These are phyloP conservation scores for Misgurnus anguillicaudatus DNA, from an alignment of 2,113 vertebrate species.

Conservation along the genomic window DNA sequence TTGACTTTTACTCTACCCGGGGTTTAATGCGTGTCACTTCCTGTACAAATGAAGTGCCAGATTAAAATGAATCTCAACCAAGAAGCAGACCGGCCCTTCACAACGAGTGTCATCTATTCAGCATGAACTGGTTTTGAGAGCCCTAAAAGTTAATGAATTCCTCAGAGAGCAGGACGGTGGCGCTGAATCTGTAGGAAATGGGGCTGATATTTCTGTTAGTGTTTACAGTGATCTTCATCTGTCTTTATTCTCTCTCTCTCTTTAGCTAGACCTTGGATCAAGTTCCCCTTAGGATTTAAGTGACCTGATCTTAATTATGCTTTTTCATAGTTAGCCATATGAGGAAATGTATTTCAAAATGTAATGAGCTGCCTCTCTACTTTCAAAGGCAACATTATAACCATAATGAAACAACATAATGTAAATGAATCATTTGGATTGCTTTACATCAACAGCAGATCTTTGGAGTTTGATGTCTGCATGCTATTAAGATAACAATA, in stretches of 20 bases:
- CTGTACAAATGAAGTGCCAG: conserved; percentile 56
- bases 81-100: conserved; percentile 40
- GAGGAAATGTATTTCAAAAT: conserved; percentile 49
- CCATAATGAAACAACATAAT: background rate
- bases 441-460: background rate
- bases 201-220: conserved; percentile 61
- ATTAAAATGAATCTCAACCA: conserved; percentile 59
- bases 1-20: conserved; percentile 60
- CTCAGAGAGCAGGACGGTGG: conserved; percentile 50
- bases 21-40: conserved; percentile 71
- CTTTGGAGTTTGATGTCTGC: background rate
- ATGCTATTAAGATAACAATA: background rate
- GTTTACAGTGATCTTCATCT: conserved; percentile 57
- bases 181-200: conserved; percentile 57
- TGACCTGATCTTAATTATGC: conserved; percentile 59
- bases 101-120: conserved; percentile 57
- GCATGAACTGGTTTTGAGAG: conserved; percentile 60
- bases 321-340: conserved; percentile 59
- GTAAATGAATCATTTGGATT: background rate
- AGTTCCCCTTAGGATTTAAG: conserved; percentile 63
- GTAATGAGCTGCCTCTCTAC: background rate
- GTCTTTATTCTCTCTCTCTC: conserved; percentile 51
- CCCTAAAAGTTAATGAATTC: conserved; percentile 62
- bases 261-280: conserved; percentile 54
- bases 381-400: conserved; percentile 1